These are phyloP conservation scores for Chlorodrepanis virens DNA, from an alignment of 2,113 vertebrate genomes.

Conservation along the genomic window DNA sequence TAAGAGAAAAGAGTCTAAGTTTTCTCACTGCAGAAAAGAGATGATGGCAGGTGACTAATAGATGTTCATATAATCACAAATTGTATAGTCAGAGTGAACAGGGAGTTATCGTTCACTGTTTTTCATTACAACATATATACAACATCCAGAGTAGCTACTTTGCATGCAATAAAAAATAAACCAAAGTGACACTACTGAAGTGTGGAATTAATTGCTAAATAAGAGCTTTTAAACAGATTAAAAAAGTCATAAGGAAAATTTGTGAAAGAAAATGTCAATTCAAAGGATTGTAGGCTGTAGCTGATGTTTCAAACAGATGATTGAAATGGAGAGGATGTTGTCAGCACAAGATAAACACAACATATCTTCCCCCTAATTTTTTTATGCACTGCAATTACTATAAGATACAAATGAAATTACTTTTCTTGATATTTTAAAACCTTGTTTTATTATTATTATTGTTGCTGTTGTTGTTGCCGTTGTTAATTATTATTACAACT, in stretches of 20 bases:
- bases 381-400: background rate
- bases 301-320: background rate
- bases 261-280: background rate
- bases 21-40: background rate
- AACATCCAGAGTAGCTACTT: background rate
- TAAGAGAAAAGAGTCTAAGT: background rate
- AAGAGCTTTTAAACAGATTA: background rate
- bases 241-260: background rate
- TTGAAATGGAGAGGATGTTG: background rate
- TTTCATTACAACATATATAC: background rate
- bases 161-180: background rate
- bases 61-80: background rate
- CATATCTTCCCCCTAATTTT: background rate
- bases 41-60: background rate
- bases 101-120: background rate
- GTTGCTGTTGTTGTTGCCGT: fast-evolving
- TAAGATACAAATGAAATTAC: background rate
- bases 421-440: background rate
- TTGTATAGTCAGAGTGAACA: background rate
- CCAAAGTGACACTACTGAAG: fast-evolving
- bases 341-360: background rate
- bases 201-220: background rate
- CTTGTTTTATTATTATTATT: background rate
- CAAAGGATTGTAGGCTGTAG: background rate
- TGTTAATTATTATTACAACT: background rate